phyloP scores from a whole-genome alignment of 2,888 invertebrate species.

The Sisyra terminalis region DNA sequence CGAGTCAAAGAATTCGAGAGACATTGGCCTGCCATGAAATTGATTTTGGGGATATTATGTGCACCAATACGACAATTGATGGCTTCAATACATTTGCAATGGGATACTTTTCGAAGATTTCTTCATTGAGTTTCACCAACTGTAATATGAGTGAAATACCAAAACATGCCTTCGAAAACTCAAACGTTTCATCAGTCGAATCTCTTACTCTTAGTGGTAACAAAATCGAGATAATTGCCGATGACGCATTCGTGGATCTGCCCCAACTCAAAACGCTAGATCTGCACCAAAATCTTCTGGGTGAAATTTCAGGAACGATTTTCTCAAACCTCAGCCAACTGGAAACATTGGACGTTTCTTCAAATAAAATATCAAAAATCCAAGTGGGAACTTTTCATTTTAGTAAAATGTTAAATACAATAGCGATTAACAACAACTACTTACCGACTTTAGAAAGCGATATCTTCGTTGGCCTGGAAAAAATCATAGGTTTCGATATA shows the following conservation, averaged over 20 bases:
- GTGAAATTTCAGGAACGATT: constrained; percentile 1
- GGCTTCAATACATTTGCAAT: not conserved
- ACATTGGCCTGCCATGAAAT: not conserved
- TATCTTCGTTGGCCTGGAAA: constrained; percentile 6
- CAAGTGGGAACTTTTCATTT: constrained; percentile 7
- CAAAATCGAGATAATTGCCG: constrained; percentile 7
- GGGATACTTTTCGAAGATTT: not conserved
- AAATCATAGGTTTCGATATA: constrained; percentile 9
- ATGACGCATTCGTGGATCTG: constrained; percentile 8
- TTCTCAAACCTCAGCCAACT: constrained; percentile 7
- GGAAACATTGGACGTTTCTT: constrained; percentile 7
- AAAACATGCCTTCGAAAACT: not conserved
- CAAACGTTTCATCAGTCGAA: not conserved
- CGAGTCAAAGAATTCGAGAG: too few relatives aligned
- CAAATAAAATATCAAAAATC: constrained; percentile 7
- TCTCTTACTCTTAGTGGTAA: constrained; percentile 7
- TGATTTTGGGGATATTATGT: not conserved
- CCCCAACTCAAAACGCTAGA: constrained; percentile 7
- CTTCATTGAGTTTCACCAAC: not conserved
- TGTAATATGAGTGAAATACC: constrained; percentile 1
- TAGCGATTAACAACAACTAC: not conserved
- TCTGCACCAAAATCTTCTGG: constrained; percentile 9
- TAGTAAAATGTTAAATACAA: not conserved
- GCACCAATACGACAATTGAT: not conserved
- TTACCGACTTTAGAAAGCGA: not conserved